Percentiles rank a stretch among this genome's conserved stretches.
Evolutionary conservation across 2,797 vertebrate species (phyloP).

Genomic region (Valencia hispanica): DNA sequence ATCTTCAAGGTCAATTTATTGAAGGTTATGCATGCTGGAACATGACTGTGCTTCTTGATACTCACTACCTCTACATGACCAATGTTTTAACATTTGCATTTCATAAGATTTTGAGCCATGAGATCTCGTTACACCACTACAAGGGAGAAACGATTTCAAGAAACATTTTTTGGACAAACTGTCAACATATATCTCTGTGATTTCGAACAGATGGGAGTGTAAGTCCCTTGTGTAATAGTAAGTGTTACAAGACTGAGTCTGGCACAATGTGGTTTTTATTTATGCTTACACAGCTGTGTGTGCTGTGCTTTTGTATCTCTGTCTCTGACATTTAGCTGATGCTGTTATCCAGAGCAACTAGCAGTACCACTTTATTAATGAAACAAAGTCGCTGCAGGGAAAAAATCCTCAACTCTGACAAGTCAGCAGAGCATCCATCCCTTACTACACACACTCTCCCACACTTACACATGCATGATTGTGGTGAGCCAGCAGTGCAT

Average conservation of each 20-base stretch:
- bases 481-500: constrained; percentile 45
- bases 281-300: constrained; percentile 42
- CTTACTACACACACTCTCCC: constrained; percentile 24
- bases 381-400: constrained; percentile 58
- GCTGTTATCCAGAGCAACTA: constrained; percentile 55
- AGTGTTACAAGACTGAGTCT: constrained; percentile 18
- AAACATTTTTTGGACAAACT: constrained; percentile 7
- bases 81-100: background rate
- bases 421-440: constrained; percentile 67
- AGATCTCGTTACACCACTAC: background rate
- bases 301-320: constrained; percentile 39
- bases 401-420: constrained; percentile 64
- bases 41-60: background rate
- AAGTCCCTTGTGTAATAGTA: constrained; percentile 5
- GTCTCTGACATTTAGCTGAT: constrained; percentile 53
- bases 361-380: constrained; percentile 60
- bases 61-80: background rate
- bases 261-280: constrained; percentile 12
- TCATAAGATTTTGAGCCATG: background rate
- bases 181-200: background rate
- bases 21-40: background rate
- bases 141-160: background rate
- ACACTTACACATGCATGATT: constrained; percentile 23
- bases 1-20: background rate
- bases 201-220: constrained; percentile 2